Base-by-base conservation (phyloP, 1,140 invertebrate genomes). In the Bicyclus anynana region DNA sequence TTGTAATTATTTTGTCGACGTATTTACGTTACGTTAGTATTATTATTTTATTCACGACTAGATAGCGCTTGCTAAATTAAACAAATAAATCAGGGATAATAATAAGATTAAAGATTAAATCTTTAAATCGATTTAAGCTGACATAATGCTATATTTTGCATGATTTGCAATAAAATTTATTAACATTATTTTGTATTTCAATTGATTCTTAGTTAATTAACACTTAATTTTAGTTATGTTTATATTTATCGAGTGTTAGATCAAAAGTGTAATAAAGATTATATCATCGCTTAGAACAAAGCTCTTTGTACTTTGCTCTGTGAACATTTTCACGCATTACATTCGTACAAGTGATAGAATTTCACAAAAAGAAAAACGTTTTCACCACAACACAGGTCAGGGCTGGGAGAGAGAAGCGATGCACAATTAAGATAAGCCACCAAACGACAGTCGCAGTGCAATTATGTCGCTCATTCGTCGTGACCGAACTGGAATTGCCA, bases 401-500 rank as follows among this genome's bases (percentile, higher is more conserved):
- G 80, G 77, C 73, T 72, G 62, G 63, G 68, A 76, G 72, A 77
- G 65, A 77, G 72, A 66, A 53, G 76, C 65, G 82, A 87, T 85
- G 70, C 65, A 77, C 68, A 82, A 82, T 87, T 84, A 81, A 84
- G 83, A 86, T 88, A 79, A 70, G 69, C 59, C 63, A 54, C 59
- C 63, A 77, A 77, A 80, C 73, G 77, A 84, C 80, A 79, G 74
- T 84, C 74, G 67, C 70, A 67, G 70, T 70, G 68, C 74, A 83
- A 88, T 86, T 88, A 84, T 83, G 73, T 77, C 68, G 83, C 71
- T 78, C 74, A 73, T 80, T 84, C 73, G 71, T 85, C 83, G 83
- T 86, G 80, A 82, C 85, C 69, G 65, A 74, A 74, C 74, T 77
- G 74, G 74, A 82, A 79, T 80, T 76, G 73, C 71, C 72, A 80